These are phyloP conservation scores for Drosophila seclusa DNA, from an alignment of 2,888 invertebrate species.

Conservation along the genomic window DNA sequence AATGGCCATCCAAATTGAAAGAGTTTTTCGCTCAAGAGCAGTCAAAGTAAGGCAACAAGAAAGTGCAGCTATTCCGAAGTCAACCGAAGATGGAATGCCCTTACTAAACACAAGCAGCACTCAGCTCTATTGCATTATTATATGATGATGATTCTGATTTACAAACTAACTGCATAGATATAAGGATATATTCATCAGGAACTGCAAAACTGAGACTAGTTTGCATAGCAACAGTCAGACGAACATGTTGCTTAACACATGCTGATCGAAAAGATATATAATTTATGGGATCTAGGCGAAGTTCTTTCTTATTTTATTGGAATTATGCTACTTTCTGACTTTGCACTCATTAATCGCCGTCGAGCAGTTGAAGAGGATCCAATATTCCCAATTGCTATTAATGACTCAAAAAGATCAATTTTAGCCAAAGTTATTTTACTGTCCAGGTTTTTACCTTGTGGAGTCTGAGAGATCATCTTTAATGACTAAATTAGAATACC, in stretches of 20 bases:
- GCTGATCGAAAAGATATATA: background rate
- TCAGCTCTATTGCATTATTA: background rate
- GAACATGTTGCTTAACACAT: no score
- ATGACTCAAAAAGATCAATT: background rate
- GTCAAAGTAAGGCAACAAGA: background rate
- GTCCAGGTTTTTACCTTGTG: background rate
- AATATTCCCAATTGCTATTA: no score
- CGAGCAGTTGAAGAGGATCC: no score
- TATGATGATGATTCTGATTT: background rate
- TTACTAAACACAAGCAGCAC: background rate
- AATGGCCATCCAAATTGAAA: slow-evolving; percentile 36
- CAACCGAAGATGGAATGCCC: background rate
- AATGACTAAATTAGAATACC: background rate
- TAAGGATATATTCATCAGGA: background rate
- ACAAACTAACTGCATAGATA: fast-evolving
- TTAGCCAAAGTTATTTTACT: background rate
- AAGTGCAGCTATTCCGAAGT: background rate
- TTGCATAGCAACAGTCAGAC: background rate
- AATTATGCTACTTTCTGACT: background rate
- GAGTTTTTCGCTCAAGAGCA: slow-evolving; percentile 19
- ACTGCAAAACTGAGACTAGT: background rate
- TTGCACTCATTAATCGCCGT: background rate
- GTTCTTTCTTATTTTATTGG: background rate
- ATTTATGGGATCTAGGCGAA: background rate
- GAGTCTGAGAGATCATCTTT: background rate